These are phyloP conservation scores for Catajapyx aquilonaris DNA, from an alignment of 1,140 invertebrate genomes.

Conservation along the genomic window DNA sequence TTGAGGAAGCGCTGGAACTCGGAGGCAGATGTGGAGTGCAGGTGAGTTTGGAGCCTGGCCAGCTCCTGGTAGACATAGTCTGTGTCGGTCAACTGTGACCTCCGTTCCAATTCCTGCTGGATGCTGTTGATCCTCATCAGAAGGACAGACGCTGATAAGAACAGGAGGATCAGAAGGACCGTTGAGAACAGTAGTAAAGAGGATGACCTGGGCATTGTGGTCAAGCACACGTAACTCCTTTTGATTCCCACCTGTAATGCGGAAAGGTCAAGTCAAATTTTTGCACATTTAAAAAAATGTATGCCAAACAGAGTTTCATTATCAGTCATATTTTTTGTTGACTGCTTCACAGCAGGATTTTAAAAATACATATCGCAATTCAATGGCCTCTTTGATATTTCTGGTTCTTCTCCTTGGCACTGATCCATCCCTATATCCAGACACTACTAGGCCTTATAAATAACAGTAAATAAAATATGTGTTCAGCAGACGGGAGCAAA, in stretches of 20 bases:
- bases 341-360: too few species aligned
- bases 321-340: too few species aligned
- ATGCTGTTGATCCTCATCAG: slow-evolving; percentile 24
- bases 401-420: too few species aligned
- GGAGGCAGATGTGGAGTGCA: slow-evolving; percentile 33
- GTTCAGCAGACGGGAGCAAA: too few species aligned
- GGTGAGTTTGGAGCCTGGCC: slow-evolving; percentile 29
- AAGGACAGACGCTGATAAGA: slow-evolving; percentile 23
- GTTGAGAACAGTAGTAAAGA: slow-evolving; percentile 22
- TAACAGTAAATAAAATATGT: too few species aligned
- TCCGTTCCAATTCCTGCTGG: slow-evolving; percentile 18
- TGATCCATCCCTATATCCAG: too few species aligned
- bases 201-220: slow-evolving; percentile 10
- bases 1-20: slow-evolving; percentile 36
- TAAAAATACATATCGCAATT: too few species aligned
- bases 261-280: too few species aligned
- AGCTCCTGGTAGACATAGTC: slow-evolving; percentile 33
- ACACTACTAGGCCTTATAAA: too few species aligned
- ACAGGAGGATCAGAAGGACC: slow-evolving; percentile 21
- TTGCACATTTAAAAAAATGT: too few species aligned
- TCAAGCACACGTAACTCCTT: neutral
- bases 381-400: too few species aligned
- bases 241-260: neutral
- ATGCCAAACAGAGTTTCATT: too few species aligned
- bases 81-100: slow-evolving; percentile 10